Evolutionary conservation across 2,797 vertebrate species (phyloP).

Genomic region (Ceryle rudis): DNA sequence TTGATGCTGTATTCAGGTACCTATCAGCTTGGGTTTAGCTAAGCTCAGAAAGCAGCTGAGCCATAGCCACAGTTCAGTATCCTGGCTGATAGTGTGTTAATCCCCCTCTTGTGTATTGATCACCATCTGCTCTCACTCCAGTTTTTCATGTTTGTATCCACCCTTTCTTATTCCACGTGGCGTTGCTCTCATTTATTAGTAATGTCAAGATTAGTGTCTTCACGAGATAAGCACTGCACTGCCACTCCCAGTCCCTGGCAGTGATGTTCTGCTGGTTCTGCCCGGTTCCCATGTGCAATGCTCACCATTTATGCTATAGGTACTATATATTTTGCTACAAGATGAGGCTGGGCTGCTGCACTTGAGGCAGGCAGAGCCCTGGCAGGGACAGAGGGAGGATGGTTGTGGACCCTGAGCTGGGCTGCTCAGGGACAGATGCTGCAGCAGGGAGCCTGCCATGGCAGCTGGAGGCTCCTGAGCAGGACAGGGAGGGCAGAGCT

Average conservation of each 20-base stretch:
- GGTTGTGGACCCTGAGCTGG: background rate
- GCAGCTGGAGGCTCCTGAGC: background rate
- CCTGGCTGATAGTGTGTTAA: background rate
- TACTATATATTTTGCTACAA: background rate
- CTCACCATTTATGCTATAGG: background rate
- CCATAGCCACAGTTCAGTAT: background rate
- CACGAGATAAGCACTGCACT: background rate
- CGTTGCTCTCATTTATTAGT: background rate
- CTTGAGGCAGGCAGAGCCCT: background rate
- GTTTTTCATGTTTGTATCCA: background rate
- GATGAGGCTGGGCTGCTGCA: background rate
- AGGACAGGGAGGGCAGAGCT: background rate
- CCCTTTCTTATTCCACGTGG: background rate
- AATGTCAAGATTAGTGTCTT: background rate
- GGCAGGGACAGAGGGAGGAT: background rate
- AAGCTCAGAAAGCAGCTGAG: background rate
- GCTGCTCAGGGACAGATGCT: background rate
- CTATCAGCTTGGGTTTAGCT: background rate
- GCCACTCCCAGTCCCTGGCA: background rate
- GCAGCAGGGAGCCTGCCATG: background rate
- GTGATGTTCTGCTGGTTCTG: background rate
- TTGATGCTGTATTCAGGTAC: background rate
- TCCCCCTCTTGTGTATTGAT: background rate
- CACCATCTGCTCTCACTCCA: background rate
- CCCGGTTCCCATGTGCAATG: fast-evolving